These are phyloP conservation scores for Colletes collaris DNA, from an alignment of 2,888 invertebrate species.

Conservation along the genomic window DNA sequence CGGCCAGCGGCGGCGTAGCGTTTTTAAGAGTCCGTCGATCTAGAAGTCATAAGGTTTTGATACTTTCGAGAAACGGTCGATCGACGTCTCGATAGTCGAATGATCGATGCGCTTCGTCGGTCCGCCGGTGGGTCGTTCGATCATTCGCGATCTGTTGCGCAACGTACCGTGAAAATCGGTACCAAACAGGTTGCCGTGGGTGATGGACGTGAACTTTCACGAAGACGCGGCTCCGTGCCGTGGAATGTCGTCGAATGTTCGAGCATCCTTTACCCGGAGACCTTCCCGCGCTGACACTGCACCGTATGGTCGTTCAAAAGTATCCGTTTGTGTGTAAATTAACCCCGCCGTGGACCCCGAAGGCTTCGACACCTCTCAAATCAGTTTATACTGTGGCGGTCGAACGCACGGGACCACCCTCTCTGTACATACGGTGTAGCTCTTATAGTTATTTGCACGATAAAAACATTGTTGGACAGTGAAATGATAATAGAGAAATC, in stretches of 20 bases:
- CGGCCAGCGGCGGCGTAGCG: background rate
- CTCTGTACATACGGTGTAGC: too few relatives aligned
- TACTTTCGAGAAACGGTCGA: conserved; percentile 35
- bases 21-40: conserved; percentile 17
- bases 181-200: background rate
- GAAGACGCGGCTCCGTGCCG: background rate
- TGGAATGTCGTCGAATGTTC: conserved; percentile 6
- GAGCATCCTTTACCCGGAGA: background rate
- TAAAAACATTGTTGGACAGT: too few relatives aligned
- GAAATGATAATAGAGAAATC: too few relatives aligned
- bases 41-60: conserved; percentile 52
- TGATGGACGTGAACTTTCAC: conserved; percentile 7
- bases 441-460: too few relatives aligned
- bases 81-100: conserved; percentile 23
- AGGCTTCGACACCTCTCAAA: too few relatives aligned
- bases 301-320: background rate
- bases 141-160: conserved; percentile 5
- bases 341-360: too few relatives aligned
- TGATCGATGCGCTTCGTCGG: conserved; percentile 33
- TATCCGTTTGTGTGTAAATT: too few relatives aligned
- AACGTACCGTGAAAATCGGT: background rate
- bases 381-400: too few relatives aligned
- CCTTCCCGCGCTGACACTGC: background rate
- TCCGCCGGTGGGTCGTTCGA: background rate
- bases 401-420: too few relatives aligned